phyloP scores from a whole-genome alignment of 2,888 invertebrate genomes.

The Drosophila setosimentum region DNA sequence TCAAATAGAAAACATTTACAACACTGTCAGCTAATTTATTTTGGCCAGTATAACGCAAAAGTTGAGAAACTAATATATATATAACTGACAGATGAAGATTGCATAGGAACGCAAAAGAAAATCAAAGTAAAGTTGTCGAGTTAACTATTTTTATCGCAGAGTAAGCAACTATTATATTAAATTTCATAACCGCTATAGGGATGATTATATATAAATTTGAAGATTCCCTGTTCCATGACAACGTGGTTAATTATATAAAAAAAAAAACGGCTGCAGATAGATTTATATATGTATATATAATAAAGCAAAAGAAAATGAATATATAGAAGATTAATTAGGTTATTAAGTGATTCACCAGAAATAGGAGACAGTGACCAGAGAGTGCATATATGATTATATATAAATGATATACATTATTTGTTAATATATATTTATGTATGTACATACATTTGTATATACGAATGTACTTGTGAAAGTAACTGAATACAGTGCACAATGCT shows the following conservation, averaged over 20 bases:
- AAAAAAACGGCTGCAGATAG: background rate
- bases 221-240: background rate
- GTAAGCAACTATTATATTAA: background rate
- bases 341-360: background rate
- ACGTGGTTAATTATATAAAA: background rate
- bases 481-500: background rate
- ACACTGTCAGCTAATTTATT: slow-evolving; percentile 16
- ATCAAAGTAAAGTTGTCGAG: background rate
- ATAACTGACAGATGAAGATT: slow-evolving; percentile 6
- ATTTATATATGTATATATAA: too few relatives aligned
- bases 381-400: background rate
- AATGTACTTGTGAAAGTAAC: background rate
- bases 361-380: background rate
- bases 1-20: slow-evolving; percentile 8
- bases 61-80: background rate
- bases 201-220: background rate
- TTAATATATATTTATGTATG: background rate
- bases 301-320: background rate
- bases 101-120: background rate
- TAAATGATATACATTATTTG: background rate
- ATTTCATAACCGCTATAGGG: background rate
- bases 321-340: background rate
- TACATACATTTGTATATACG: too few relatives aligned
- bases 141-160: background rate
- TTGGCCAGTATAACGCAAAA: slow-evolving; percentile 4